Conservation (phyloP, 2,113 vertebrate genomes). For the Percina caprodes region DNA sequence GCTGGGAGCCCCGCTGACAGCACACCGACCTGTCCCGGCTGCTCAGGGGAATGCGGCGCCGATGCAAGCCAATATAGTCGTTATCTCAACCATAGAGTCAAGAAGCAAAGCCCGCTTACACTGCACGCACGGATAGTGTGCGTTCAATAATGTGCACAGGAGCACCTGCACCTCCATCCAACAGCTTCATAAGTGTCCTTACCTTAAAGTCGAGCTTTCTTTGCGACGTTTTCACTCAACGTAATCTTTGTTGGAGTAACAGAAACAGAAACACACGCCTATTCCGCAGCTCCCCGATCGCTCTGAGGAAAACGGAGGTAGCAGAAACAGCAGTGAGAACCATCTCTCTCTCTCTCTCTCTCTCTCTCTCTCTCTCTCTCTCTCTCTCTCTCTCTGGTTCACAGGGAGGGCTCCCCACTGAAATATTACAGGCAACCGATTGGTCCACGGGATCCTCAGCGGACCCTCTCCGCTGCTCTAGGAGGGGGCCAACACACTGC, state of each 20-base stretch:
- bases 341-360: slow-evolving; percentile 40
- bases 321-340: slow-evolving; percentile 58
- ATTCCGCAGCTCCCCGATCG: slow-evolving; percentile 77
- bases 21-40: slow-evolving; percentile 5
- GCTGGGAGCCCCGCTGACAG: slow-evolving; percentile 51
- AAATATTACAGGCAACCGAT: slow-evolving; percentile 74
- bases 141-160: slow-evolving; percentile 15
- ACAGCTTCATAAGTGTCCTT: slow-evolving; percentile 37
- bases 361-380: slow-evolving; percentile 43
- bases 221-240: slow-evolving; percentile 22
- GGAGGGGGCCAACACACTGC: slow-evolving; percentile 60
- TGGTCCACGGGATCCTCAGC: slow-evolving; percentile 74
- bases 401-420: slow-evolving; percentile 73
- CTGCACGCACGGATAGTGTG: slow-evolving; percentile 9
- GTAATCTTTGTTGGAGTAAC: slow-evolving; percentile 31
- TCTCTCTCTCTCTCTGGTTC: slow-evolving; percentile 49
- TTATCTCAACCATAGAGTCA: background rate
- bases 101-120: slow-evolving; percentile 15
- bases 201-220: slow-evolving; percentile 65
- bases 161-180: slow-evolving; percentile 32
- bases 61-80: background rate
- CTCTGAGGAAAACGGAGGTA: slow-evolving; percentile 55
- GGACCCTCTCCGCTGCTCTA: slow-evolving; percentile 54
- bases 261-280: slow-evolving; percentile 59
- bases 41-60: slow-evolving; percentile 38